These are phyloP conservation scores for Drosophila nigrodunni DNA, from an alignment of 1,140 invertebrate species.

Conservation along the genomic window DNA sequence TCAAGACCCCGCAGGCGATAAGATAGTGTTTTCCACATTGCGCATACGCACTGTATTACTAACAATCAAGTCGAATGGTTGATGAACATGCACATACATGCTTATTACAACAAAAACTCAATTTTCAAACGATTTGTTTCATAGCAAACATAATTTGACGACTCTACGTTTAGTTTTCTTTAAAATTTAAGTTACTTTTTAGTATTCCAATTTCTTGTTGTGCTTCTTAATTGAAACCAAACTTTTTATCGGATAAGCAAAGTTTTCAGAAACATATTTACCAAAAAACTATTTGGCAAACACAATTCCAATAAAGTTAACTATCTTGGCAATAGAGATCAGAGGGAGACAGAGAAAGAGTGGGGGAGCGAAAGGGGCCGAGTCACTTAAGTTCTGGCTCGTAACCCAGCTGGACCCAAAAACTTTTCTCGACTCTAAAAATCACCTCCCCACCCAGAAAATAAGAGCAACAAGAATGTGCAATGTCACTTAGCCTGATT, in stretches of 20 bases:
- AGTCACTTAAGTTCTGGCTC: slow-evolving; percentile 37
- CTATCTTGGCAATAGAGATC: slow-evolving; percentile 31
- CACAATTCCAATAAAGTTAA: slow-evolving; percentile 34
- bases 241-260: slow-evolving; percentile 14
- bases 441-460: slow-evolving; percentile 5
- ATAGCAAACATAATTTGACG: too few relatives aligned
- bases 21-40: slow-evolving; percentile 34
- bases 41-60: slow-evolving; percentile 47
- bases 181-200: not conserved
- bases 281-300: slow-evolving; percentile 25
- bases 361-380: not conserved
- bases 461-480: slow-evolving; percentile 16
- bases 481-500: slow-evolving; percentile 60
- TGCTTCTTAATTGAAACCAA: slow-evolving; percentile 14
- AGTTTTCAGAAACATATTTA: slow-evolving; percentile 19
- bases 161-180: not conserved
- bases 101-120: not conserved
- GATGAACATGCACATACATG: slow-evolving; percentile 5
- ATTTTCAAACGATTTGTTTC: not conserved
- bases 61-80: slow-evolving; percentile 6
- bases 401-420: slow-evolving; percentile 6
- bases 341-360: not conserved
- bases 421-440: slow-evolving; percentile 6
- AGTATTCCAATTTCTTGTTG: slow-evolving; percentile 5
- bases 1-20: slow-evolving; percentile 37